Evolutionary conservation across 2,797 vertebrate species (phyloP).

Genomic region (Loriculus beryllinus): DNA sequence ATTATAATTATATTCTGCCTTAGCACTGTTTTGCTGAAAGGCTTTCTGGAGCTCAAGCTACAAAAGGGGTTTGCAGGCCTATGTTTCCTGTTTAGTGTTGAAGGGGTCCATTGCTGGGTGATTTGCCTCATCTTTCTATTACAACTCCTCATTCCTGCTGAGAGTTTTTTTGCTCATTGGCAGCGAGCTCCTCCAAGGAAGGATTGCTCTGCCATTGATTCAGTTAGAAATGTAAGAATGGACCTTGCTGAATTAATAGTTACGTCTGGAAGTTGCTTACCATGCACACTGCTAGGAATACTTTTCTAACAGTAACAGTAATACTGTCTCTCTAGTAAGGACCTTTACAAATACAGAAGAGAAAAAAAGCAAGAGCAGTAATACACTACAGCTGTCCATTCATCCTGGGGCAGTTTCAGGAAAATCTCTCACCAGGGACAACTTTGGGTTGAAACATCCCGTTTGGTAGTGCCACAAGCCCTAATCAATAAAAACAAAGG

Average conservation of each 20-base stretch:
- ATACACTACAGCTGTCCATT: not conserved
- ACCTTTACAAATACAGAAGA: not conserved
- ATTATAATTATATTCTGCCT: not conserved
- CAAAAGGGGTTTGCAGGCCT: not conserved
- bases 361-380: not conserved
- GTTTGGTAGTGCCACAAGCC: not conserved
- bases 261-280: not conserved
- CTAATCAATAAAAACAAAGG: not conserved
- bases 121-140: not conserved
- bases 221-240: not conserved
- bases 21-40: not conserved
- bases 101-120: not conserved
- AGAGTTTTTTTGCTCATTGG: not conserved
- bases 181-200: not conserved
- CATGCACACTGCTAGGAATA: not conserved
- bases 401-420: not conserved
- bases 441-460: not conserved
- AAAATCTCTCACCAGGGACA: not conserved
- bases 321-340: not conserved
- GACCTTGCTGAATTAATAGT: not conserved
- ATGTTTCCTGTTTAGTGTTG: not conserved
- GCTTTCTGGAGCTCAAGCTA: not conserved
- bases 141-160: not conserved
- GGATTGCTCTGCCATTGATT: not conserved
- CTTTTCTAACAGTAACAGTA: not conserved